Base-by-base conservation (phyloP, 2,888 invertebrate species). In the Vannuccia rotundouncinata region DNA sequence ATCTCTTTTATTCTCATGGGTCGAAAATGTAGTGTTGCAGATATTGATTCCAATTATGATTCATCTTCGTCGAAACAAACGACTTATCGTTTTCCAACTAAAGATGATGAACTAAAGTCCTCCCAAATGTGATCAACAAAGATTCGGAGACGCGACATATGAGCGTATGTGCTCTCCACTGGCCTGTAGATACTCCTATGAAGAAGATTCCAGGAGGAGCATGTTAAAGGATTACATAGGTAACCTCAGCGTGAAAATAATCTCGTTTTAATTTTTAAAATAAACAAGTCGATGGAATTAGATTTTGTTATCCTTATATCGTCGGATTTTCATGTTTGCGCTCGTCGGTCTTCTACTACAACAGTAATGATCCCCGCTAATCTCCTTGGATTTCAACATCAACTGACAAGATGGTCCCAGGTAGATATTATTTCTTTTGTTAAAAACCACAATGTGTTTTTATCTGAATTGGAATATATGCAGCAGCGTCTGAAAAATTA, bases 81-180 rank as follows among this genome's bases (percentile, higher is more conserved):
- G 29, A 29, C 75, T 75, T 75, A 29, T 29, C 29, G 31, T 31
- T 75, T 31, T 31, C 29, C 75, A 31, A 31, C 75, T 75, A 75
- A 29, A 31, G 75, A 75, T 29, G 31, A 75, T 29, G 31, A 75
- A 75, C 31, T 75, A 31, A 31, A 13, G 75, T 31, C 75, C 31
- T 75, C 29, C 75, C 75, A 31, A 75, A 75, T 75, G 75, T 75
- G 75, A 75, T 75, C 31, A 31, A 29, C 75, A 75, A 75, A 75
- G 29, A 75, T 75, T 29, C 29, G 31, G 31, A 27, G 75, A 75
- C 75, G 75, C 29, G 75, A 75, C 29, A 75, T 22, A 75, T 75
- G 75, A 31, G 75, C 31, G 31, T 75, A 31, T 75, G 75, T 75
- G 30, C 30, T 29, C 75, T 29, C 31, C 75, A 75, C 75, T 75